Evolutionary conservation across 2,888 invertebrate species (phyloP).

Genomic region (Chelonus formosanus): DNA sequence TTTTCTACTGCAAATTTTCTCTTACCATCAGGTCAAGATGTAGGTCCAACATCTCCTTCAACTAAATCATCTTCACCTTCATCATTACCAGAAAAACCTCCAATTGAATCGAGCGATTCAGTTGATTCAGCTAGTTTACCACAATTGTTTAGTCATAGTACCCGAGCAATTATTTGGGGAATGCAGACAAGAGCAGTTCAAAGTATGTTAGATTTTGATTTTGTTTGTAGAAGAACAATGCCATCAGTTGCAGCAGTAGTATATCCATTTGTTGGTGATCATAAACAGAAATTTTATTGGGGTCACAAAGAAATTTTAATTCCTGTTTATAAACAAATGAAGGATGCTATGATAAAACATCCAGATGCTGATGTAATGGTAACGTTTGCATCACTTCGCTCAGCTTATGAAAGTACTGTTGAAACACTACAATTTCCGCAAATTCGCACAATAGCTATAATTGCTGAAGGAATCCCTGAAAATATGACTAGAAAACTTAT

Average conservation of each 20-base stretch:
- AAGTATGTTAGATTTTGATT: slow-evolving; percentile 96
- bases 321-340: slow-evolving; percentile 94
- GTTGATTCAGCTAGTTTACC: slow-evolving; percentile 53
- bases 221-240: slow-evolving; percentile 86
- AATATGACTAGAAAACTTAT: slow-evolving; percentile 96
- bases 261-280: slow-evolving; percentile 98
- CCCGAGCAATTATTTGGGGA: slow-evolving; percentile 97
- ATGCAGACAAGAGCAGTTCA: slow-evolving; percentile 98
- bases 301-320: slow-evolving; percentile 91
- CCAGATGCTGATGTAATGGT: slow-evolving; percentile 94
- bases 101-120: slow-evolving; percentile 47
- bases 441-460: slow-evolving; percentile 95
- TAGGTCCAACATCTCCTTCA: slow-evolving; percentile 52
- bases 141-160: slow-evolving; percentile 81
- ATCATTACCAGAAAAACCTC: slow-evolving; percentile 35
- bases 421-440: slow-evolving; percentile 95
- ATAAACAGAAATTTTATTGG: slow-evolving; percentile 99
- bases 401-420: slow-evolving; percentile 95
- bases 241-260: slow-evolving; percentile 97
- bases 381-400: slow-evolving; percentile 96
- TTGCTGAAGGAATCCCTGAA: slow-evolving; percentile 99
- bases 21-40: slow-evolving; percentile 77
- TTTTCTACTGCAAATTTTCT: slow-evolving; percentile 90
- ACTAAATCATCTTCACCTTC: slow-evolving; percentile 37
- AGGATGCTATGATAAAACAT: slow-evolving; percentile 94